Conservation (phyloP, 2,888 invertebrate species). For the Dicranocentrus wangi region DNA sequence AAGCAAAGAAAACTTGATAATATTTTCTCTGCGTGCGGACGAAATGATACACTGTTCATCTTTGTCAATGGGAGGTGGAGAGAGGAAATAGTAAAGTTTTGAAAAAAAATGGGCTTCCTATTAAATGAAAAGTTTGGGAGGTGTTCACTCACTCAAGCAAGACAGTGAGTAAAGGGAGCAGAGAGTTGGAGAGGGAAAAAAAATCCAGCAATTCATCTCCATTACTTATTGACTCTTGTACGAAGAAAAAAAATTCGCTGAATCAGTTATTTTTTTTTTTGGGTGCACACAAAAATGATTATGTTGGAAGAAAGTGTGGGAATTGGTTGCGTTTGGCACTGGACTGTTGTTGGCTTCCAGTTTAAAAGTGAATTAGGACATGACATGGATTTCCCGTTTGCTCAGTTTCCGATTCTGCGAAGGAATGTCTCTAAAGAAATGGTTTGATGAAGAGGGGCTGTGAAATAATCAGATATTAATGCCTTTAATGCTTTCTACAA, state of each 20-base stretch:
- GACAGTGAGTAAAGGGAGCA: conserved; percentile 1
- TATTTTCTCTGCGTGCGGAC: not conserved
- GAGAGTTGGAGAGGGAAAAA: conserved; percentile 2
- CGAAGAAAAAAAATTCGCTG: conserved; percentile 26
- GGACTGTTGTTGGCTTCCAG: too few relatives aligned
- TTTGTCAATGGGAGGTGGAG: conserved; percentile 1
- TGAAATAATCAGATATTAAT: too few relatives aligned
- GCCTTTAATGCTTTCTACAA: too few relatives aligned
- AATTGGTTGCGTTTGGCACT: too few relatives aligned
- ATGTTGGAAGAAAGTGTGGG: too few relatives aligned
- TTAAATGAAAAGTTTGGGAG: not conserved
- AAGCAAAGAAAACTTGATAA: not conserved
- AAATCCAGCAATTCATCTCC: conserved; percentile 47
- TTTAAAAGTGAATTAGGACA: too few relatives aligned
- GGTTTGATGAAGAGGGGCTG: too few relatives aligned
- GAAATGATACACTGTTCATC: not conserved
- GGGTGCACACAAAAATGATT: too few relatives aligned
- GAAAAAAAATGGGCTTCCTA: conserved; percentile 6
- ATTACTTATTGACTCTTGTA: conserved; percentile 49
- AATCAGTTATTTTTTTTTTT: conserved; percentile 13
- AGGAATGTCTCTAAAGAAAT: too few relatives aligned
- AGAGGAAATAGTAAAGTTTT: not conserved
- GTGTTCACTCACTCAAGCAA: not conserved
- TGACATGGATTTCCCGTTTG: too few relatives aligned
- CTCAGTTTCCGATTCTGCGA: too few relatives aligned